Evolutionary conservation across 2,888 invertebrate species (phyloP), one percentile per base, ranked within the genome.

Genomic region (Cantharis rustica): DNA sequence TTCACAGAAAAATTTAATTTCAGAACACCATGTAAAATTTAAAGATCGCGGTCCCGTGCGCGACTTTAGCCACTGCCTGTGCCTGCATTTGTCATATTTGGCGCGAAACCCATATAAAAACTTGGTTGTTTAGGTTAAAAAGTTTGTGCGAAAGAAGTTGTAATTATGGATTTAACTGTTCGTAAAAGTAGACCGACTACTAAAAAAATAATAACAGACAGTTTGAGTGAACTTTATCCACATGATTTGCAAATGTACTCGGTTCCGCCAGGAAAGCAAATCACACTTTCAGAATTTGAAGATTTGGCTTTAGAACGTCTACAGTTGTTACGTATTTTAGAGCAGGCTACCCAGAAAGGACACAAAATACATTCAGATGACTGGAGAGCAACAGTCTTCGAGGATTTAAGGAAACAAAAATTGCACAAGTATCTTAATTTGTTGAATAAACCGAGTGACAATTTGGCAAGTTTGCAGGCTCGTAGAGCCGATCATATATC

Each of bases 231-330:
- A 84, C 88, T 89, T 62, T 95, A 94, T 88, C 93, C 93, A 1
- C 93, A 94, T 85, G 94, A 95, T 89, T 89, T 97, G 13, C 93
- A 93, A 87, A 90, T 98, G 85, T 98, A 97, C 85, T 91, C 90
- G 82, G 84, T 91, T 27, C 94, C 96, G 27, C 98, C 98, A 7
- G 89, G 86, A 27, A 93, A 93, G 78, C 91, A 93, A 75, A 92
- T 98, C 78, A 90, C 92, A 73, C 90, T 98, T 17, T 90, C 93
- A 79, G 96, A 97, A 87, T 97, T 98, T 88, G 96, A 98, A 90
- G 93, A 94, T 68, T 90, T 96, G 81, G 96, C 97, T 2, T 87
- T 96, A 69, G 97, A 98, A 86, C 91, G 97, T 81, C 88, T 97
- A 16, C 93, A 93, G 87, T 91, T 96, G 78, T 87, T 98, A 68